Conservation (phyloP, 2,113 vertebrate species). For the Rhinoptilus africanus region DNA sequence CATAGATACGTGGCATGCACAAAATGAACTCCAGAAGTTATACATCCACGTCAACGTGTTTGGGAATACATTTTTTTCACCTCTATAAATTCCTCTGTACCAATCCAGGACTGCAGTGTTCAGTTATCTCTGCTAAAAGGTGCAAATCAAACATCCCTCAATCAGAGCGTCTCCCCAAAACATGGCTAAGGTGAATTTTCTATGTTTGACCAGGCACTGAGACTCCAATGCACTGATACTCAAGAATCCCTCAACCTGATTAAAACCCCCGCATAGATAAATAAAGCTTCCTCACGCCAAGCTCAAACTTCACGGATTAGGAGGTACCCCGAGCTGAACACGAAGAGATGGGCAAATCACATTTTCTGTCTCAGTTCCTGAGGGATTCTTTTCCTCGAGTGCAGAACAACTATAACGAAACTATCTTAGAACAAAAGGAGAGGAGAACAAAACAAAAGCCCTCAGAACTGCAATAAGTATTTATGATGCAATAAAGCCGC, state of each 20-base stretch:
- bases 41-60: not conserved
- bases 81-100: slow-evolving; percentile 73
- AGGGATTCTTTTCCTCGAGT: not conserved
- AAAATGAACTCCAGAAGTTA: not conserved
- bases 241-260: not conserved
- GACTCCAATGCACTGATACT: rapidly evolving
- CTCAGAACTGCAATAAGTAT: rapidly evolving
- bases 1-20: slow-evolving; percentile 33
- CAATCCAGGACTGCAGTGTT: slow-evolving; percentile 79
- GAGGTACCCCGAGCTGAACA: not conserved
- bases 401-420: not conserved
- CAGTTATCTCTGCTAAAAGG: not conserved
- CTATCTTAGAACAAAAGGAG: not conserved
- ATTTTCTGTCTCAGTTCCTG: not conserved
- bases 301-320: not conserved
- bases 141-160: not conserved
- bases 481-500: not conserved
- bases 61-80: slow-evolving; percentile 4
- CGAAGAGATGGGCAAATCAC: not conserved
- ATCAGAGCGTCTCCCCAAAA: not conserved
- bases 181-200: not conserved
- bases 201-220: not conserved
- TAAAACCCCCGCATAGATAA: not conserved
- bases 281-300: not conserved
- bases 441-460: not conserved